phyloP scores from a whole-genome alignment of 2,113 vertebrate species.

The Gymnarchus niloticus region DNA sequence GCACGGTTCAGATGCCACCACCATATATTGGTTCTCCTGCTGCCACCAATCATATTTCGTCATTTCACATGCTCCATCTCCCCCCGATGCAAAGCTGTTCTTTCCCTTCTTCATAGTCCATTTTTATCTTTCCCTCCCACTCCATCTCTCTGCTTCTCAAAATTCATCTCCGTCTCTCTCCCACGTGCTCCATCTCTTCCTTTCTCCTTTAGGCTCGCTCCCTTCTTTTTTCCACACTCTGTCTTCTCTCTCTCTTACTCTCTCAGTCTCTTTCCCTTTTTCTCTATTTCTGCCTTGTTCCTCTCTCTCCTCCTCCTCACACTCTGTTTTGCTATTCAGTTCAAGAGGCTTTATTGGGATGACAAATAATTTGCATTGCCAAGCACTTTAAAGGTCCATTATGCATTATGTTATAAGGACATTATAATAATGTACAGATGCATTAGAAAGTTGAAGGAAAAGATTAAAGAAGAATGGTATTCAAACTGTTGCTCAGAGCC shows the following conservation, averaged over 20 bases:
- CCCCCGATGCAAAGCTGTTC: background rate
- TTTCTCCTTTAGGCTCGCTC: constrained; percentile 15
- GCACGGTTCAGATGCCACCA: background rate
- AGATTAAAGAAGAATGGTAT: background rate
- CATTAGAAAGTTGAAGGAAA: background rate
- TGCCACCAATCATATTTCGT: background rate
- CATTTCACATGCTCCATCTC: constrained; percentile 10
- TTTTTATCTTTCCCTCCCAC: background rate
- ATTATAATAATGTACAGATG: background rate
- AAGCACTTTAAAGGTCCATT: background rate
- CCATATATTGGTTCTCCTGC: background rate
- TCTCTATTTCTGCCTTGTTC: constrained; percentile 34
- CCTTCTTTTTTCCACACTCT: constrained; percentile 5
- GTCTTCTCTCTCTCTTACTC: constrained; percentile 19
- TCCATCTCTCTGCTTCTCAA: background rate
- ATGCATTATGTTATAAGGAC: background rate
- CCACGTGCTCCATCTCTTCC: background rate
- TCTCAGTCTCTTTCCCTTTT: background rate
- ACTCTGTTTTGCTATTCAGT: constrained; percentile 37
- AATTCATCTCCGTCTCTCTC: background rate
- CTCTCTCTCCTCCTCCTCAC: background rate
- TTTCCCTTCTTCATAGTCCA: constrained; percentile 1
- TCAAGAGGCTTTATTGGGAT: constrained; percentile 27
- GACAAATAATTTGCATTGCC: background rate
- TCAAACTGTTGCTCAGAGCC: background rate